These are phyloP conservation scores for Pollenia labialis DNA, from an alignment of 2,888 invertebrate species.

Conservation along the genomic window DNA sequence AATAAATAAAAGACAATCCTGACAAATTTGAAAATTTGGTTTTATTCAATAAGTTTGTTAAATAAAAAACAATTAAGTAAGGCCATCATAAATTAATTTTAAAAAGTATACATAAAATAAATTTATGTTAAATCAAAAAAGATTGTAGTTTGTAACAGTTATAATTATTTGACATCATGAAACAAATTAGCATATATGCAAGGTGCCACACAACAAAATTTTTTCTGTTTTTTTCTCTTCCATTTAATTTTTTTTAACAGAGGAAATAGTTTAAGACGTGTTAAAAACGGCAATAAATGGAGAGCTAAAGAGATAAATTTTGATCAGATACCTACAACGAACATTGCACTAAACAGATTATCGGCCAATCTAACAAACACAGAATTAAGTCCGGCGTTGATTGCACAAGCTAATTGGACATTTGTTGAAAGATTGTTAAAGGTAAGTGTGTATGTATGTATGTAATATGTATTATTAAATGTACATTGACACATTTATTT, in stretches of 20 bases:
- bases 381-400: constrained; percentile 91
- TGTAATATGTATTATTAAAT: background rate
- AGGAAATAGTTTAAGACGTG: constrained; percentile 86
- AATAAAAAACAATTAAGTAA: too few relatives aligned
- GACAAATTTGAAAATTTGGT: too few relatives aligned
- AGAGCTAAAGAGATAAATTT: constrained; percentile 87
- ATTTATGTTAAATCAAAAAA: background rate
- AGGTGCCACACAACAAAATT: constrained; percentile 73
- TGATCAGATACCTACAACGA: constrained; percentile 83
- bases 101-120: background rate
- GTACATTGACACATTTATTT: background rate
- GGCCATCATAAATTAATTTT: too few relatives aligned
- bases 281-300: constrained; percentile 87
- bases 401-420: constrained; percentile 98
- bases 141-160: constrained; percentile 26
- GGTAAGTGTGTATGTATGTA: constrained; percentile 84
- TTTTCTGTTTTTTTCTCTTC: constrained; percentile 55
- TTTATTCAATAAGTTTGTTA: too few relatives aligned
- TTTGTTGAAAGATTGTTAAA: constrained; percentile 98
- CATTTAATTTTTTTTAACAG: constrained; percentile 76
- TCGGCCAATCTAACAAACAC: constrained; percentile 83
- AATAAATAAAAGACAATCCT: too few relatives aligned
- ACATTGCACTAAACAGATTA: constrained; percentile 80
- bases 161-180: constrained; percentile 36
- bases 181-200: constrained; percentile 44